phyloP scores from a whole-genome alignment of 2,113 vertebrate genomes.

The Salvelinus sp. region DNA sequence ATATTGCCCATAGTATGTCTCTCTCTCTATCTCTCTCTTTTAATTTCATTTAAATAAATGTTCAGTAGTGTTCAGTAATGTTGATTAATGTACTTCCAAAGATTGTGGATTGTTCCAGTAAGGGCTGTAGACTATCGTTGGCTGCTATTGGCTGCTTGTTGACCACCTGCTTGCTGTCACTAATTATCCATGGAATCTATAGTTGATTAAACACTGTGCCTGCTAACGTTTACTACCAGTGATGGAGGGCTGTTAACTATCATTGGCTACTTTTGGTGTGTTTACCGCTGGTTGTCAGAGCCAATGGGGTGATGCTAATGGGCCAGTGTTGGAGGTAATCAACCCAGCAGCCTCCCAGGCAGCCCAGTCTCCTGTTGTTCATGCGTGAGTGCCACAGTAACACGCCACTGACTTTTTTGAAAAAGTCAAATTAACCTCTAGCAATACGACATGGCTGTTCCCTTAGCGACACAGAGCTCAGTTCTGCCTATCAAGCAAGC shows the following conservation, averaged over 20 bases:
- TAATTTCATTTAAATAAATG: too few species aligned
- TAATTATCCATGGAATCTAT: too few species aligned
- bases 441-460: too few species aligned
- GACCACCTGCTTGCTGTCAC: too few species aligned
- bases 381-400: background rate
- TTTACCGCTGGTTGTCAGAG: constrained; percentile 44
- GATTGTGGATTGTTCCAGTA: background rate
- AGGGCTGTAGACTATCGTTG: background rate
- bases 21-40: too few species aligned
- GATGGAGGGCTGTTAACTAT: too few species aligned
- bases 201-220: too few species aligned
- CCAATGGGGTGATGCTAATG: constrained; percentile 51
- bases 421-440: background rate
- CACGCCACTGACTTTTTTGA: background rate
- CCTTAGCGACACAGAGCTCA: background rate
- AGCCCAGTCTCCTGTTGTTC: background rate
- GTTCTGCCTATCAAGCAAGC: constrained; percentile 1
- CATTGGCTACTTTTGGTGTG: too few species aligned
- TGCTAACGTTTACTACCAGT: too few species aligned
- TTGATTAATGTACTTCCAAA: too few species aligned
- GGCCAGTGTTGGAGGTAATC: constrained; percentile 44
- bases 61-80: background rate
- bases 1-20: too few species aligned
- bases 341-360: constrained; percentile 45
- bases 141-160: too few species aligned